Evolutionary conservation across 2,797 vertebrate genomes (phyloP).

Genomic region (Carcharodon carcharias): DNA sequence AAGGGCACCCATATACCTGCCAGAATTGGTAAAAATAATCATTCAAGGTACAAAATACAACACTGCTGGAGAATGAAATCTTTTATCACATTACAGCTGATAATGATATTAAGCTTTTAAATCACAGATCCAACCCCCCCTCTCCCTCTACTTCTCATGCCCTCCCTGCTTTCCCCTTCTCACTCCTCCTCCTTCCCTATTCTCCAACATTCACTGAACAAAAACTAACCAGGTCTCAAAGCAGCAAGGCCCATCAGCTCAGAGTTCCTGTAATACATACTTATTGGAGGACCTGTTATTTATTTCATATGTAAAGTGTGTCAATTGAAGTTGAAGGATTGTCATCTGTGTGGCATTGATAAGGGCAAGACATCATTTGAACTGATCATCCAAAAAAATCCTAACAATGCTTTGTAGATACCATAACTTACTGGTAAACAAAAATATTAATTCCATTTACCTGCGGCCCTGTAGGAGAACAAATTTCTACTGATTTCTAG

Average conservation of each 20-base stretch:
- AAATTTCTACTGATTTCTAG: background rate
- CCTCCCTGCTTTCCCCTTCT: background rate
- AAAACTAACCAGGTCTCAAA: background rate
- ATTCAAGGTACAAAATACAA: background rate
- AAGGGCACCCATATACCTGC: constrained; percentile 89
- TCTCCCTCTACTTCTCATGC: too few relatives aligned
- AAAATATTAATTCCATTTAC: background rate
- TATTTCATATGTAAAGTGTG: background rate
- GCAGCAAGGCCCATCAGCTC: background rate
- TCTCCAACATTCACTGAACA: background rate
- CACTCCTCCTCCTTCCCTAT: background rate
- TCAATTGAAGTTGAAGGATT: background rate
- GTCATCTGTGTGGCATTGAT: background rate
- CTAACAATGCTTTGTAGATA: background rate
- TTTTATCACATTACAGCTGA: background rate
- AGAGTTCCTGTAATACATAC: background rate
- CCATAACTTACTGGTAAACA: background rate
- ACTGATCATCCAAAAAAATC: background rate
- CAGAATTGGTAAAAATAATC: background rate
- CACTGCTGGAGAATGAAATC: background rate
- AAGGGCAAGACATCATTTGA: background rate
- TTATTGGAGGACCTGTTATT: background rate
- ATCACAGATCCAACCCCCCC: background rate
- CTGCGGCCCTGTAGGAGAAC: background rate
- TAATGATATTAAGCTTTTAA: background rate